Base-by-base conservation (phyloP, 2,888 invertebrate genomes). In the Allacma fusca region DNA sequence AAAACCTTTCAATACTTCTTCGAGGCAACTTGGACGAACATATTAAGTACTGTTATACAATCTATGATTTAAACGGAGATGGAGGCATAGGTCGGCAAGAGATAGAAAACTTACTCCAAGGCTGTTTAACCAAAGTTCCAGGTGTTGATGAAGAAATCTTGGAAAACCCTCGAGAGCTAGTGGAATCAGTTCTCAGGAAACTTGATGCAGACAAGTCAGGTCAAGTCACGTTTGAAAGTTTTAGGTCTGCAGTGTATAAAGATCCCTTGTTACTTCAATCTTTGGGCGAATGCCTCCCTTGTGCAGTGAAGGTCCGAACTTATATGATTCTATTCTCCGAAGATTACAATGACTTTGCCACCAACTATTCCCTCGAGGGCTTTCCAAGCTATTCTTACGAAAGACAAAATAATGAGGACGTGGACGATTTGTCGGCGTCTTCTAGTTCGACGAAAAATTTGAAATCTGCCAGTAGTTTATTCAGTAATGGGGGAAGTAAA, bases 121-220 rank as follows among this genome's bases (percentile, higher is more conserved):
- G 87, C 75, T 82, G 80, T 57, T 64, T 83, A 1, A 79, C 81
- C 57, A 80, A 83, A 72, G 65, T 84, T 69, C 68, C 81, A 21
- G 83, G 81, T 0, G 26, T 85, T 21, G 95, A 95, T 80, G 95
- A 95, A 85, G 95, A 95, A 85, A 93, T 93, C 0, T 93, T 93
- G 16, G 92, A 94, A 0, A 90, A 92, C 13, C 92, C 94, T 0
- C 89, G 92, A 80, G 95, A 95, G 85, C 87, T 95, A 9, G 93
- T 94, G 0, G 93, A 93, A 85, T 88, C 93, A 83, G 91, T 92
- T 0, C 87, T 95, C 7, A 91, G 91, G 86, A 94, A 94, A 86
- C 88, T 95, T 85, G 95, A 95, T 85, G 85, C 90, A 0, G 95
- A 95, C 85, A 91, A 91, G 81, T 95, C 95, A 86, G 93, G 94